phyloP scores from a whole-genome alignment of 1,140 invertebrate species.

The Parapsyche elsis region DNA sequence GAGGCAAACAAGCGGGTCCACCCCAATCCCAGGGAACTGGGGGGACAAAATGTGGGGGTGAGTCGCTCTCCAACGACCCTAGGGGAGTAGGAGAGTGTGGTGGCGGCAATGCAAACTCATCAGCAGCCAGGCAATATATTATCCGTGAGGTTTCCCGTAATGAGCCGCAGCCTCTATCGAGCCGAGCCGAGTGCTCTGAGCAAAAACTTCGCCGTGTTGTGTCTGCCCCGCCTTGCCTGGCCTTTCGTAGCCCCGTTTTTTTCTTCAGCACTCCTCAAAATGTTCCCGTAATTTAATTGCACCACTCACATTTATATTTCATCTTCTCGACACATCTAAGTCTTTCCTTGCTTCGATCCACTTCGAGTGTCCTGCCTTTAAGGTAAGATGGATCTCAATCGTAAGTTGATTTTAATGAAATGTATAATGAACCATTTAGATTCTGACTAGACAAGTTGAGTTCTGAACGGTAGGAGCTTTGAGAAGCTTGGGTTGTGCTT shows the following conservation, averaged over 20 bases:
- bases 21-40: not conserved
- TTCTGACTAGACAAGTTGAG: not conserved
- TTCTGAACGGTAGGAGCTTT: not conserved
- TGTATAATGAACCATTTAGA: not conserved
- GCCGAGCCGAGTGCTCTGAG: constrained; percentile 38
- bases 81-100: not conserved
- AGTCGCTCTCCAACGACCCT: not conserved
- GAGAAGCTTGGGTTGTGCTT: constrained; percentile 10
- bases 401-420: not conserved
- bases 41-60: not conserved
- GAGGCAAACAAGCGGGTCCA: constrained; percentile 3
- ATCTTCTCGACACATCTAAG: no score
- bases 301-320: not conserved
- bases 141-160: constrained; percentile 56
- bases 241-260: constrained; percentile 23
- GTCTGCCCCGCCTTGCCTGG: constrained; percentile 45
- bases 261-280: constrained; percentile 32
- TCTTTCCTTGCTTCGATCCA: no score
- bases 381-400: not conserved
- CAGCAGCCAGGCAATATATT: constrained; percentile 57
- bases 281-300: not conserved
- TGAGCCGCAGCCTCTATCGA: constrained; percentile 55
- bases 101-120: constrained; percentile 55
- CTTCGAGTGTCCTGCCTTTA: no score
- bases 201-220: constrained; percentile 54